Base-by-base conservation (phyloP, 2,888 invertebrate species). In the Poecilobothrus nobilitatus region DNA sequence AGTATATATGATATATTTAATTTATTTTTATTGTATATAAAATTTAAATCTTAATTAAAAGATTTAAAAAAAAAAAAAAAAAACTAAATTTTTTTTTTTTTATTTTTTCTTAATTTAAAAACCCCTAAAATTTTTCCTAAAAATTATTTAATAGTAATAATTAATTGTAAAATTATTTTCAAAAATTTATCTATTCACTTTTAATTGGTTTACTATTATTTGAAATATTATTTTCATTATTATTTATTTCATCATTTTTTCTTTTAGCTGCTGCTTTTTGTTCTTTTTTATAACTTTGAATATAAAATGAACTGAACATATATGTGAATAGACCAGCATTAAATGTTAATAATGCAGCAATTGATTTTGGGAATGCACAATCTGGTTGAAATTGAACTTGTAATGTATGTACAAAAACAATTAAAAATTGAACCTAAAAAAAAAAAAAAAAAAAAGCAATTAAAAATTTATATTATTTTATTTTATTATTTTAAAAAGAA, bases 241-340 rank as follows among this genome's bases (percentile, higher is more conserved):
- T 63, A 22, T 22, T 63, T 22, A 63, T 22, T 22, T 27, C 22
- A 63, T 20, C 22, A 21, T 21, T 63, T 63, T 63, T 63, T 65
- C 33, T 21, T 67, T 75, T 74, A 63, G 75, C 73, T 70, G 76
- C 72, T 69, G 75, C 74, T 66, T 76, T 75, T 68, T 76, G 77
- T 72, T 78, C 77, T 77, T 84, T 85, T 12, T 84, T 78, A 77
- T 92, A 92, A 73, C 85, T 89, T 70, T 83, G 84, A 67, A 88
- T 83, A 79, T 92, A 92, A 78, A 92, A 92, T 73, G 89, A 87
- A 63, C 88, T 87, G 76, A 92, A 92, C 83, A 92, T 86, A 76
- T 91, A 92, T 4, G 91, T 83, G 80, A 92, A 92, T 8, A 90
- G 83, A 0, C 84, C 82, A 20, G 91, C 86, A 76, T 91, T 91